phyloP scores from a whole-genome alignment of 1,140 invertebrate species.

The Vanessa atalanta region DNA sequence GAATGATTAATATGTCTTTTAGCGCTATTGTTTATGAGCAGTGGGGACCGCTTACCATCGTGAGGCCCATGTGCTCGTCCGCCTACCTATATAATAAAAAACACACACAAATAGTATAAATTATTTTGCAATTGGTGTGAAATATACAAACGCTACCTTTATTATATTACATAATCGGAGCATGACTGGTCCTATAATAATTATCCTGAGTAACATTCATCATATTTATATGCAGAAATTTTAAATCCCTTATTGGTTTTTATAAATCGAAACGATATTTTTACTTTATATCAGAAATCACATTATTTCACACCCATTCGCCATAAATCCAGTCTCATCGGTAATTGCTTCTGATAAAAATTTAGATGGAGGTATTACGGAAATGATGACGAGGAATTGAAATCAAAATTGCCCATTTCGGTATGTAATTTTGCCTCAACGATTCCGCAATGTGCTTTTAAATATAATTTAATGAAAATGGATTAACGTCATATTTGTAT shows the following conservation, averaged over 20 bases:
- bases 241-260: neutral
- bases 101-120: no score
- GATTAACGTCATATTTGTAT: constrained; percentile 1
- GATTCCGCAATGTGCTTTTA: constrained; percentile 20
- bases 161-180: no score
- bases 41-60: no score
- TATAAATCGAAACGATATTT: constrained; percentile 11
- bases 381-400: constrained; percentile 51
- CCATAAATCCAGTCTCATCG: constrained; percentile 38
- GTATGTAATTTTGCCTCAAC: constrained; percentile 35
- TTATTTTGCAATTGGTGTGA: no score
- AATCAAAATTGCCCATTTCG: constrained; percentile 56
- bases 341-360: constrained; percentile 57
- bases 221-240: neutral
- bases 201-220: no score
- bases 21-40: no score
- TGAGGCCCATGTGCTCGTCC: no score
- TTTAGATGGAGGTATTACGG: constrained; percentile 58
- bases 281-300: constrained; percentile 27
- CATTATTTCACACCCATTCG: constrained; percentile 29
- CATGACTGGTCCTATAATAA: no score
- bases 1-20: no score
- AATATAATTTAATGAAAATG: constrained; percentile 32
- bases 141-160: no score
- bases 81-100: no score